These are phyloP conservation scores for Felis chaus DNA, from an alignment of 2,113 vertebrate genomes.

Conservation along the genomic window DNA sequence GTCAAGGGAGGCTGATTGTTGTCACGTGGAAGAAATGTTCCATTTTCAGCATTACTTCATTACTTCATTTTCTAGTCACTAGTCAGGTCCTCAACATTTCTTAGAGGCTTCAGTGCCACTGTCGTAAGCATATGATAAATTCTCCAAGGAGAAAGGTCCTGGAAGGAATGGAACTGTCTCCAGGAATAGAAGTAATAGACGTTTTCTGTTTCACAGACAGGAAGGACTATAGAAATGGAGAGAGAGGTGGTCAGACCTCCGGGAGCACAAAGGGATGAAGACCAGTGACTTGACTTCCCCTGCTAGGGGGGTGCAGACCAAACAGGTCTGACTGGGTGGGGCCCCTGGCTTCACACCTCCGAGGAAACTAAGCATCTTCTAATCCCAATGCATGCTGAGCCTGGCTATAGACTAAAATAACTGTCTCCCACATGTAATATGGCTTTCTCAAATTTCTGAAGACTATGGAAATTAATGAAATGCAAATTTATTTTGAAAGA, in stretches of 20 bases:
- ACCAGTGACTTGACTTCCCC: neutral
- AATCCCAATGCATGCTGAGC: neutral
- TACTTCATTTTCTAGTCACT: neutral
- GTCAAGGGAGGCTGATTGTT: neutral
- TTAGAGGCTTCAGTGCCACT: neutral
- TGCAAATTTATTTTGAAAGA: neutral
- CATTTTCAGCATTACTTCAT: neutral
- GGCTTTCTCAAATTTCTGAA: neutral
- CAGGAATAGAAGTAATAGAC: neutral
- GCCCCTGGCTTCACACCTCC: neutral
- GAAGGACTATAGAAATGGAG: neutral
- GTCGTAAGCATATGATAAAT: neutral
- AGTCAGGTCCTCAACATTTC: neutral
- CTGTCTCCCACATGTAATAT: neutral
- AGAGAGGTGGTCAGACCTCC: neutral
- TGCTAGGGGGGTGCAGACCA: neutral
- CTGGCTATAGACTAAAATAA: neutral
- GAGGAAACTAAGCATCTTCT: neutral
- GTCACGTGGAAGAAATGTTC: accelerated
- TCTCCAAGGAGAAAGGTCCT: neutral
- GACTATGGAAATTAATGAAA: neutral
- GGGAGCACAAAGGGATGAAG: neutral
- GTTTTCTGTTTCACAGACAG: neutral
- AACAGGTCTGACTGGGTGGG: neutral
- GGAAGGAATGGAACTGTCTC: neutral